Evolutionary conservation across 2,113 vertebrate genomes (phyloP).

Genomic region (Acrocephalus arundinaceus): DNA sequence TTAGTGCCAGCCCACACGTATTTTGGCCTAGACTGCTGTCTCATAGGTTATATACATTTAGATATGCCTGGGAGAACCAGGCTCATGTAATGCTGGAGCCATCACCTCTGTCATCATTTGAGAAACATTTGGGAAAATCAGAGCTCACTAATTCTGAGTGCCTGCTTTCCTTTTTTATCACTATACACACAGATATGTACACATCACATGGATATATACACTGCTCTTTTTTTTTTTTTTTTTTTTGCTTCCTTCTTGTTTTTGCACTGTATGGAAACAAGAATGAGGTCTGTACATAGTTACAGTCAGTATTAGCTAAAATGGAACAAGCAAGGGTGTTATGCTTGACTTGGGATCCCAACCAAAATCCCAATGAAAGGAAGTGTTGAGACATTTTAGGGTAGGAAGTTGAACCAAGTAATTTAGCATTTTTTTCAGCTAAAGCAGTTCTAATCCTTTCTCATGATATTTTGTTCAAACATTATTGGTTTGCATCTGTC

Average conservation of each 20-base stretch:
- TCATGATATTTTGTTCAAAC: not conserved
- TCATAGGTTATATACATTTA: not conserved
- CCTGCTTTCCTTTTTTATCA: not conserved
- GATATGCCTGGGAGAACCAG: not conserved
- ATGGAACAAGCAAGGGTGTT: not conserved
- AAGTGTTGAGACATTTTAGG: not conserved
- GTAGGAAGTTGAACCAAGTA: not conserved
- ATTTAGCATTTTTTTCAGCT: not conserved
- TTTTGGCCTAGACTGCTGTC: conserved; percentile 5
- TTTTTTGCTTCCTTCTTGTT: not conserved
- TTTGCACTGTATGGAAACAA: not conserved
- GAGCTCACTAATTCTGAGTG: not conserved
- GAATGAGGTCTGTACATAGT: not conserved
- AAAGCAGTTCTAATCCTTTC: not conserved
- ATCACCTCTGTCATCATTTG: not conserved
- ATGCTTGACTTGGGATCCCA: not conserved
- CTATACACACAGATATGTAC: not conserved
- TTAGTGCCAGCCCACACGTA: not conserved
- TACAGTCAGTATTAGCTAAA: not conserved
- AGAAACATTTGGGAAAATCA: conserved; percentile 4
- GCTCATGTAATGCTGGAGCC: not conserved
- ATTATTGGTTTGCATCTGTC: not conserved
- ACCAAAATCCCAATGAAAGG: not conserved
- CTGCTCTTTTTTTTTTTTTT: not conserved
- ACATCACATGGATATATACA: not conserved